These are phyloP conservation scores for Progne subis DNA, from an alignment of 2,113 vertebrate genomes.

Conservation along the genomic window DNA sequence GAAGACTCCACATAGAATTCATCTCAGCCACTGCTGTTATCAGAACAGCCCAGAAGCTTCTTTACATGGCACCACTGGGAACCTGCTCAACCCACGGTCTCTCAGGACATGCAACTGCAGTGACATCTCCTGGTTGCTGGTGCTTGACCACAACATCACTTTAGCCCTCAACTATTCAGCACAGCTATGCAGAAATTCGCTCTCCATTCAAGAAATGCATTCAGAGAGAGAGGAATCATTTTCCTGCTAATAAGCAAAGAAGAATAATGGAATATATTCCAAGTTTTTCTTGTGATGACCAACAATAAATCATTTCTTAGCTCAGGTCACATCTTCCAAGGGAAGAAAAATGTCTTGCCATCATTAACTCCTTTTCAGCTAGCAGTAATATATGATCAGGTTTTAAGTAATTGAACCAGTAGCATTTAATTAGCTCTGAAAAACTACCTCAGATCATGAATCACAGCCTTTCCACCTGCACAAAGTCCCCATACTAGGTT, in stretches of 20 bases:
- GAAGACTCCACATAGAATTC: background rate
- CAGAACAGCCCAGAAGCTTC: background rate
- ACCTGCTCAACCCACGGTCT: fast-evolving
- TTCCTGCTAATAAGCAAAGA: slow-evolving; percentile 19
- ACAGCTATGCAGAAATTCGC: background rate
- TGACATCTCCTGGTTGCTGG: background rate
- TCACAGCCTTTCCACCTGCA: slow-evolving; percentile 46
- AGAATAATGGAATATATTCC: slow-evolving; percentile 25
- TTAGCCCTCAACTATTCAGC: background rate
- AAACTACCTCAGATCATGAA: slow-evolving; percentile 49
- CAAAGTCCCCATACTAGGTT: background rate
- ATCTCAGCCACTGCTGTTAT: background rate
- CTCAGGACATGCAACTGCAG: background rate
- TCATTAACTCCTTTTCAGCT: slow-evolving; percentile 63
- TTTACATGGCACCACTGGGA: background rate
- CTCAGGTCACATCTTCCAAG: slow-evolving; percentile 6
- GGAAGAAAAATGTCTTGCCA: slow-evolving; percentile 37
- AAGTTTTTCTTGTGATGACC: slow-evolving; percentile 51
- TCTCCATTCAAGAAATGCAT: background rate
- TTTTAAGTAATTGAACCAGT: slow-evolving; percentile 63
- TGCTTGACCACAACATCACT: background rate
- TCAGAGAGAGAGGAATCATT: background rate
- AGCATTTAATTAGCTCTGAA: slow-evolving; percentile 68
- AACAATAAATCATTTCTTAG: slow-evolving; percentile 56
- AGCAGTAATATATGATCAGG: slow-evolving; percentile 43